Evolutionary conservation across 2,888 invertebrate genomes (phyloP).

Genomic region (Lobophora halterata): DNA sequence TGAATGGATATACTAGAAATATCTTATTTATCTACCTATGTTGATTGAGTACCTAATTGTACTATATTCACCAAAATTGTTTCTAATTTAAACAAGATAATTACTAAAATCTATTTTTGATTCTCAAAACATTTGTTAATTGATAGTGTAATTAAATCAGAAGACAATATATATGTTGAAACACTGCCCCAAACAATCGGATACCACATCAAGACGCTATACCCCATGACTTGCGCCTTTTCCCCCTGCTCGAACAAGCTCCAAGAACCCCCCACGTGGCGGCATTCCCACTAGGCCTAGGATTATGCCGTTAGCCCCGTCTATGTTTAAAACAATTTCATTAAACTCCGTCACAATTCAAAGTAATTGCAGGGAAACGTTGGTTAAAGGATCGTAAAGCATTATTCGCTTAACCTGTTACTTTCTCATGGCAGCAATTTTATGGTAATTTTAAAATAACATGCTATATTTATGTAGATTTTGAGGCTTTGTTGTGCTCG

Average conservation of each 20-base stretch:
- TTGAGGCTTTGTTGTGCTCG: conserved; percentile 25
- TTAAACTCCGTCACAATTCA: conserved; percentile 51
- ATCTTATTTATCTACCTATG: no score
- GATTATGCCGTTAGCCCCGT: conserved; percentile 48
- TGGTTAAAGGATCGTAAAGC: conserved; percentile 43
- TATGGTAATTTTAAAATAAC: conserved; percentile 41
- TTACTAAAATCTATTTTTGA: no score
- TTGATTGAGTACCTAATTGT: conserved; percentile 56
- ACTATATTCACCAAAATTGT: neutral
- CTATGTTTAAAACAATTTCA: conserved; percentile 62
- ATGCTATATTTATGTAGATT: conserved; percentile 34
- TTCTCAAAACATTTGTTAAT: no score
- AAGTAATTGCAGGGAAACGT: conserved; percentile 44
- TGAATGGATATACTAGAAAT: no score
- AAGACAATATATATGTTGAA: no score
- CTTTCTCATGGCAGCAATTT: conserved; percentile 44
- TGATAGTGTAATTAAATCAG: no score
- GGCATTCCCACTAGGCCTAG: conserved; percentile 49
- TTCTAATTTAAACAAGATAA: no score
- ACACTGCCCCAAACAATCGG: no score
- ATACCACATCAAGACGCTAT: conserved; percentile 7
- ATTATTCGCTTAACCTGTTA: conserved; percentile 42
- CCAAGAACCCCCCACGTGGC: conserved; percentile 43
- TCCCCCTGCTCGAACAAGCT: conserved; percentile 11
- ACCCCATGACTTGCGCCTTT: conserved; percentile 2